Conservation (phyloP, 2,113 vertebrate species). For the Cyprinodon brontotheroides region DNA sequence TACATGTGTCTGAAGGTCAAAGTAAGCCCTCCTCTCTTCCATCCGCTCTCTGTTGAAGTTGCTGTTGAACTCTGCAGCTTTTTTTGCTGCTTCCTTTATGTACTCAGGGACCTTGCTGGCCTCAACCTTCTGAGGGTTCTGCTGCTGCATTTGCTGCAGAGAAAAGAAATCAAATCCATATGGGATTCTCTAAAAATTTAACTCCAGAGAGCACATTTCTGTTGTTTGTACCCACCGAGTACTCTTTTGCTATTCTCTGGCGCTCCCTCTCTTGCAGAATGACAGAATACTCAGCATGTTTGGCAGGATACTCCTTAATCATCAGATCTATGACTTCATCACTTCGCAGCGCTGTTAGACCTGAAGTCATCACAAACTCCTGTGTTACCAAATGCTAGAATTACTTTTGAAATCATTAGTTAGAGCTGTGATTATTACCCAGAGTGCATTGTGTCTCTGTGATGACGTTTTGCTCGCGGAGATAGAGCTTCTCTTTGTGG, state of each 20-base stretch:
- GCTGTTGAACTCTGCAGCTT: constrained; percentile 97
- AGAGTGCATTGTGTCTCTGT: constrained; percentile 98
- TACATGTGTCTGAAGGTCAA: constrained; percentile 98
- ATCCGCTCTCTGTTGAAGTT: constrained; percentile 96
- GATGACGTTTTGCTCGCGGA: constrained; percentile 96
- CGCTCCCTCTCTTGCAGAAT: constrained; percentile 96
- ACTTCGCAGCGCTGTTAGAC: constrained; percentile 93
- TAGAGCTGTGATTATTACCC: constrained; percentile 78
- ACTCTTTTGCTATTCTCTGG: constrained; percentile 96
- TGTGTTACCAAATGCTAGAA: not conserved
- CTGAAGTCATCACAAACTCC: constrained; percentile 66
- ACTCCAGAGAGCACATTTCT: not conserved
- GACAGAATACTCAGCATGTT: constrained; percentile 96
- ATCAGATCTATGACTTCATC: constrained; percentile 99
- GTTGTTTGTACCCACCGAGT: constrained; percentile 86
- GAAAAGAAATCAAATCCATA: not conserved
- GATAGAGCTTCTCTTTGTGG: constrained; percentile 97
- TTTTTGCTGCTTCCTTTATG: constrained; percentile 97
- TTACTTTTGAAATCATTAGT: not conserved
- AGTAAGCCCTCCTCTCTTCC: constrained; percentile 98
- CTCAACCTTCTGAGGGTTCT: constrained; percentile 96
- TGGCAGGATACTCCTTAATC: constrained; percentile 98
- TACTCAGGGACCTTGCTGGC: constrained; percentile 98
- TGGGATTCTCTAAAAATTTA: not conserved
- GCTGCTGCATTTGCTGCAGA: constrained; percentile 95